These are phyloP conservation scores for Knipowitschia caucasica DNA, from an alignment of 2,797 vertebrate species.

Conservation along the genomic window DNA sequence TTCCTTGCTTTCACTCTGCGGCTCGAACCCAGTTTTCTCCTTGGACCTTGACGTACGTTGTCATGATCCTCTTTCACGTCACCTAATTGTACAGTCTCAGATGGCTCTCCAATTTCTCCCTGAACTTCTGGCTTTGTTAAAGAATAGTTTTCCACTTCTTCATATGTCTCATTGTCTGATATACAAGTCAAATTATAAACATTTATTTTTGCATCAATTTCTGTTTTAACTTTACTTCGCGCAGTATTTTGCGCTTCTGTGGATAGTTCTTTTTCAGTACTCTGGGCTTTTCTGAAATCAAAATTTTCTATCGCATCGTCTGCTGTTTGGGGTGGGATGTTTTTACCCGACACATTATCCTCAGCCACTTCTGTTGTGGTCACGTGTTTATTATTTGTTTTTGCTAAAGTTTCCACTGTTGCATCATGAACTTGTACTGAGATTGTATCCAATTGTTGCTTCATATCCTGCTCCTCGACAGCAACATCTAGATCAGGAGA, in stretches of 20 bases:
- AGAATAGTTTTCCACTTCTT: background rate
- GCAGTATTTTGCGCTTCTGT: background rate
- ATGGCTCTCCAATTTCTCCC: background rate
- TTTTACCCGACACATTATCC: too few species aligned
- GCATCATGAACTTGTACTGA: too few species aligned
- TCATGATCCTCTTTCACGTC: conserved; percentile 14
- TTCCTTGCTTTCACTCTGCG: conserved; percentile 42
- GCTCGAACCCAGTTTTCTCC: conserved; percentile 61
- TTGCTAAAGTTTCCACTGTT: background rate
- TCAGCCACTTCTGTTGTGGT: too few species aligned
- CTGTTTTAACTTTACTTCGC: background rate
- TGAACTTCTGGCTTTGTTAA: background rate
- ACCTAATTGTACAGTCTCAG: conserved; percentile 1
- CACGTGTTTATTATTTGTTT: background rate
- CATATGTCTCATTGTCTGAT: background rate
- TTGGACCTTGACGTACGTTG: background rate
- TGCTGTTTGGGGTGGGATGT: too few species aligned
- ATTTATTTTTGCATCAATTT: background rate
- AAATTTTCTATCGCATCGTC: background rate
- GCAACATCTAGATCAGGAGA: background rate
- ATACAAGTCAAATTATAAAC: background rate
- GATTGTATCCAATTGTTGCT: too few species aligned
- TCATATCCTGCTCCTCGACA: background rate
- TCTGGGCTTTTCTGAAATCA: too few species aligned
- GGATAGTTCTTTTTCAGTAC: background rate